These are phyloP conservation scores for Semotilus atromaculatus DNA, from an alignment of 2,797 vertebrate genomes.

Conservation along the genomic window DNA sequence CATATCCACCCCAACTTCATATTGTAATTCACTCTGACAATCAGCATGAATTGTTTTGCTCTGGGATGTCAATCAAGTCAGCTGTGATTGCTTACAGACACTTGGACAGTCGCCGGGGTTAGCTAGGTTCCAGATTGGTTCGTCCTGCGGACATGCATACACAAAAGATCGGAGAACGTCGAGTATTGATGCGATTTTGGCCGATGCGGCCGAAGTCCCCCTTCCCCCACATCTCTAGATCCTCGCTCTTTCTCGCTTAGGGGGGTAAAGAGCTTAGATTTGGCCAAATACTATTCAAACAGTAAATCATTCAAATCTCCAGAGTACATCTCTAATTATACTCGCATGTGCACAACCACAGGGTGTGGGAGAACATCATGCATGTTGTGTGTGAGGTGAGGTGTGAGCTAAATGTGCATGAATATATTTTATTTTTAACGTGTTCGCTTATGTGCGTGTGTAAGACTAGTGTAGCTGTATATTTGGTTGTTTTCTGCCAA, in stretches of 20 bases:
- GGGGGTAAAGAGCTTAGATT: conserved; percentile 34
- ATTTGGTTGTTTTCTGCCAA: neutral
- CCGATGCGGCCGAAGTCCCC: neutral
- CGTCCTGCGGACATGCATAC: conserved; percentile 52
- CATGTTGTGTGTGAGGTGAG: conserved; percentile 27
- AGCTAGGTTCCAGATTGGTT: conserved; percentile 55
- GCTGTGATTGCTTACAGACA: conserved; percentile 70
- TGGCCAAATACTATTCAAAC: conserved; percentile 47
- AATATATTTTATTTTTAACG: conserved; percentile 10
- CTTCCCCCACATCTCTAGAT: conserved; percentile 3
- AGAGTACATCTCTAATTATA: conserved; percentile 50
- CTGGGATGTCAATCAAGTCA: conserved; percentile 63
- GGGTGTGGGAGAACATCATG: conserved; percentile 29
- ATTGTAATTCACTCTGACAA: conserved; percentile 69
- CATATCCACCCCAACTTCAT: conserved; percentile 44
- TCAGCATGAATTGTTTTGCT: conserved; percentile 59
- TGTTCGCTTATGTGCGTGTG: neutral
- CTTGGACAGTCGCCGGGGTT: conserved; percentile 67
- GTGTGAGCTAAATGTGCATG: neutral
- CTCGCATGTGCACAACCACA: conserved; percentile 40
- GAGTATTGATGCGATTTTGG: conserved; percentile 43
- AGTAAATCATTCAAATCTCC: conserved; percentile 57
- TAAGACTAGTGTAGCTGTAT: neutral
- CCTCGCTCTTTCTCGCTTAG: conserved; percentile 14
- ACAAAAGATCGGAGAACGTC: conserved; percentile 34